Evolutionary conservation across 2,888 invertebrate genomes (phyloP), one percentile per base, ranked within the genome.

Genomic region (Diarsia mendica): DNA sequence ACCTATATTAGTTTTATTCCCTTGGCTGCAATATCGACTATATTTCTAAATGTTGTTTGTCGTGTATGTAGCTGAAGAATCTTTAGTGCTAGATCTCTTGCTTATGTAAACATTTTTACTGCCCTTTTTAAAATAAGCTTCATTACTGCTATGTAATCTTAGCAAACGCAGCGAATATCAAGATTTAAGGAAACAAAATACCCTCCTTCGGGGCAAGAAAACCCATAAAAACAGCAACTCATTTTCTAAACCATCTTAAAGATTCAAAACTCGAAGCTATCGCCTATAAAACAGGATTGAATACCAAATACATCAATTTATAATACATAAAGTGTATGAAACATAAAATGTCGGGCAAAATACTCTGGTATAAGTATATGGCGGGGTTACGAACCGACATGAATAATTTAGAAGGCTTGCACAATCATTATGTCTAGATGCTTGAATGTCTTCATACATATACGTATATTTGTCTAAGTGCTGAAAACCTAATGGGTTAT

Each of bases 371-470:
- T 68, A 63, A 63, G 44, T 44, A 66, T 58, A 70, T 23, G 76
- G 60, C 64, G 66, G 83, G 84, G 75, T 72, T 82, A 65, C 46
- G 33, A 60, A 65, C n/a, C 65, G 79, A 77, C 69, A 79, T 87
- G 87, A 75, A 85, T 86, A 60, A 87, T 88, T 83, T 75, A 87
- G n/a, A 20, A 75, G 60, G 73, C 33, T 64, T 81, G 80, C 79
- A 80, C 81, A 72, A 63, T 77, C 74, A 84, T 86, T 80, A 83
- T 67, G 77, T 74, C 79, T 79, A 61, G 65, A 75, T 72, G 69
- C 69, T 79, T 33, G 67, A 71, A 86, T 84, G 77, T 64, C 77
- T 82, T 82, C 71, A 67, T 71, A 64, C 71, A 64, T 80, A 77
- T 58, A 67, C 67, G 39, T 48, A 44, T 58, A 64, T 83, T 53